Percentiles rank a stretch among this genome's conserved stretches.
Evolutionary conservation across 2,888 invertebrate genomes (phyloP).

Genomic region (Eubasilissa splendida): DNA sequence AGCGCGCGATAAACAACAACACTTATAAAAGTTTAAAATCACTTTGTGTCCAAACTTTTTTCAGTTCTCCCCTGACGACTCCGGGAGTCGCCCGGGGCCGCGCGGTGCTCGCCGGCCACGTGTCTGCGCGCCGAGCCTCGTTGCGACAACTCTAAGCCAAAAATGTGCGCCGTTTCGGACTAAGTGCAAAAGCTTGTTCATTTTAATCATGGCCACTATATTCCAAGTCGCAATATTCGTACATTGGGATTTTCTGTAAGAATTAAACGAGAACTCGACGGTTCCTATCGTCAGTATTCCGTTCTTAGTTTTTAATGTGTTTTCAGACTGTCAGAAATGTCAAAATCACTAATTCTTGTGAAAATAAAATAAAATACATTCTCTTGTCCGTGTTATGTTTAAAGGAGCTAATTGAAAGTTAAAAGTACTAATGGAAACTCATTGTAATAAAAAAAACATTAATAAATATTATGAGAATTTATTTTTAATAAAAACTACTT

Average conservation of each 20-base stretch:
- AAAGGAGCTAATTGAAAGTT: no score
- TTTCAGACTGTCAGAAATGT: no score
- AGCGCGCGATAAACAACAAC: slow-evolving; percentile 50
- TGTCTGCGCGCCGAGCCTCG: neutral
- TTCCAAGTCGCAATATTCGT: slow-evolving; percentile 37
- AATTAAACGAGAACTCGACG: slow-evolving; percentile 48
- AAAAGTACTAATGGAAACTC: no score
- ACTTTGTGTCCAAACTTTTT: slow-evolving; percentile 56
- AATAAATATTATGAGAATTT: no score
- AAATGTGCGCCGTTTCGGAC: slow-evolving; percentile 43
- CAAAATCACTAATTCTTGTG: no score
- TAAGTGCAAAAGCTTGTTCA: slow-evolving; percentile 58
- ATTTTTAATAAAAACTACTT: no score
- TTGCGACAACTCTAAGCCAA: slow-evolving; percentile 32
- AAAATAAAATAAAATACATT: no score
- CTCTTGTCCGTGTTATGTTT: no score
- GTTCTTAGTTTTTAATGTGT: neutral
- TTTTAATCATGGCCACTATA: slow-evolving; percentile 52
- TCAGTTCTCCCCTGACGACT: slow-evolving; percentile 39
- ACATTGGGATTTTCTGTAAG: slow-evolving; percentile 37
- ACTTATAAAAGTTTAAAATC: slow-evolving; percentile 53
- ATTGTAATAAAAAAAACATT: no score
- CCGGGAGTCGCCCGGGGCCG: slow-evolving; percentile 14
- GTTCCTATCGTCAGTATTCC: slow-evolving; percentile 12
- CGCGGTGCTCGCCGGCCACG: slow-evolving; percentile 2